Percentiles rank a stretch among this genome's conserved stretches.
Conservation (phyloP, 2,888 invertebrate species). For the Pinctada fucata region DNA sequence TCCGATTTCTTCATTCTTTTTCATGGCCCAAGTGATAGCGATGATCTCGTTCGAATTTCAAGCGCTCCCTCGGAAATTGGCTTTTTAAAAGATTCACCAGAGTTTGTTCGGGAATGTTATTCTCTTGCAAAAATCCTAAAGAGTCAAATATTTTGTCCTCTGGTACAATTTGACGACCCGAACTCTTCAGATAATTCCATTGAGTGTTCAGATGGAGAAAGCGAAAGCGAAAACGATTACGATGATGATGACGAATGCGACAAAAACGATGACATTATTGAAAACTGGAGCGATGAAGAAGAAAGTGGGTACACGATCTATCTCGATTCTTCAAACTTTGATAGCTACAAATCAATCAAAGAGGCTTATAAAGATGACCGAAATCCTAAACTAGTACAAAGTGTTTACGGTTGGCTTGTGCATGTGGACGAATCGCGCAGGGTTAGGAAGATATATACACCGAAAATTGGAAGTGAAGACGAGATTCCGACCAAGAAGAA, state of each 20-base stretch:
- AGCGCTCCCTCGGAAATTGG: slow-evolving; percentile 33
- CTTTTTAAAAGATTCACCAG: slow-evolving; percentile 25
- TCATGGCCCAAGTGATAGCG: slow-evolving; percentile 18
- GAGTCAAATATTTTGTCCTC: slow-evolving; percentile 29
- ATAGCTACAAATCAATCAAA: not conserved
- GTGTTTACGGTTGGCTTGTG: not conserved
- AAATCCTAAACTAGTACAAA: not conserved
- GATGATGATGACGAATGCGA: not conserved
- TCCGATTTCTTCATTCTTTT: slow-evolving; percentile 32
- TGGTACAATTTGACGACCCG: slow-evolving; percentile 31
- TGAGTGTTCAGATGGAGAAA: slow-evolving; percentile 1
- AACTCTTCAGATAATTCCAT: slow-evolving; percentile 2
- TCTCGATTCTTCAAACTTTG: not conserved
- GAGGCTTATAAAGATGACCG: not conserved
- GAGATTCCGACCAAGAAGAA: not conserved
- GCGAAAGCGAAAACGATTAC: not conserved
- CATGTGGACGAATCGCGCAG: slow-evolving; percentile 4
- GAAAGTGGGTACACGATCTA: not conserved
- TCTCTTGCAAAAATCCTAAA: slow-evolving; percentile 37
- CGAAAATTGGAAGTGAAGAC: not conserved
- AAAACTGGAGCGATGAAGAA: not conserved
- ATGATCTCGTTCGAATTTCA: slow-evolving; percentile 32
- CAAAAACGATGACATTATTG: not conserved
- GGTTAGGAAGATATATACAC: slow-evolving; percentile 5
- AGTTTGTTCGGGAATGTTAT: slow-evolving; percentile 34